Base-by-base conservation (phyloP, 1,140 invertebrate species). In the Cephus cinctus region DNA sequence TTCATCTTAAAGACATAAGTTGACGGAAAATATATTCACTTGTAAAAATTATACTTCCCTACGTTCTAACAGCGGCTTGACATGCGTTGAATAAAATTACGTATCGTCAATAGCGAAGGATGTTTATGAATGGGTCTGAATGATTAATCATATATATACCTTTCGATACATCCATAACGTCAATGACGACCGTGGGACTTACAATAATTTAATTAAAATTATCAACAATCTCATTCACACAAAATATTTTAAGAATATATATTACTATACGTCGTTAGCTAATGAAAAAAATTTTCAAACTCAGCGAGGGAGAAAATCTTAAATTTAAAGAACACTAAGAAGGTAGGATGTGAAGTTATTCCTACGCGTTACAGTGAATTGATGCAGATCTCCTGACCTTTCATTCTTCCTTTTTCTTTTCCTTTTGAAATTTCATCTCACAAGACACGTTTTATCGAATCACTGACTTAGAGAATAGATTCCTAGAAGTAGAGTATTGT, bases 271-370 rank as follows among this genome's bases (percentile, higher is more conserved):
- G 20, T 50, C 43, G 44, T 35, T 20, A 34, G 19, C n/a, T 47
- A 32, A 25, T 15, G 27, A 23, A 16, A 30, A 35, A 47, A 5
- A 19, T 12, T 16, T 15, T 11, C n/a, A 44, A 63, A 64, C 47
- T 52, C 36, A 62, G 40, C 50, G 52, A 54, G 22, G 50, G 35
- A n/a, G n/a, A 42, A 44, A 50, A 60, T 45, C 45, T 55, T 65
- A 59, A 59, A 52, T 59, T 51, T 59, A 63, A 40, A 46, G 52
- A 61, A 63, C 52, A 61, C 51, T 58, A 56, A 65, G 60, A 54
- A 44, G 50, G 54, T 50, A 44, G 31, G 27, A 50, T 18, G 38
- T 25, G 4, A 49, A 49, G 32, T 34, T 27, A 43, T 43, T 27
- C 8, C 23, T 15, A 23, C 23, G n/a, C 9, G 12, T 27, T 42